Base-by-base conservation (phyloP, 1,140 invertebrate genomes). In the Drosophila grimshawi region DNA sequence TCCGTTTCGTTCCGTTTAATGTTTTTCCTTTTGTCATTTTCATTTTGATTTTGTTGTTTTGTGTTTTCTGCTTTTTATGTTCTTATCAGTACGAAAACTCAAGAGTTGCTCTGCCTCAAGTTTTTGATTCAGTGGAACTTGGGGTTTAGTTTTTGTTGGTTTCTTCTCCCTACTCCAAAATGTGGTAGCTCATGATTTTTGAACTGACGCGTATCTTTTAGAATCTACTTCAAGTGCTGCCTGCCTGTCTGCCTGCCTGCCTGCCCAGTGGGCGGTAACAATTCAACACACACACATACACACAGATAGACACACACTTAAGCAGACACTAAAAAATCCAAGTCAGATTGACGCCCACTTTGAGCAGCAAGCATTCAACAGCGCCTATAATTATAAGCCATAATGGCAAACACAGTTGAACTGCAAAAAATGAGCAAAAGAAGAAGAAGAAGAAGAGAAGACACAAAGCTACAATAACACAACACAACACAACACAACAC, bases 351-450 rank as follows among this genome's bases (percentile, higher is more conserved):
- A 74, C 71, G 71, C 71, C 71, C 65, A 74, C 71, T 74, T 74
- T 51, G 71, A 19, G 11, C 70, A 67, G 64, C 64, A 61, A 60
- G 64, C 64, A 61, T 73, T 60, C 52, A 19, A 19, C 82, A 86
- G 79, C 82, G 82, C 82, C 82, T 86, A 86, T 86, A 86, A 86
- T 86, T 86, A 86, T 86, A 70, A 86, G 66, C 62, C 81, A 86
- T 81, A 86, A 81, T 86, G 82, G 69, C 81, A 86, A 86, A 83
- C 76, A 71, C 76, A 71, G 80, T 80, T 68, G 67, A 82, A 68
- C 76, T 76, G 76, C 80, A 68, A 81, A 82, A 81, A 81, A 63
- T 55, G 37, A 51, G 48, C 39, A 10, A 1, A 19, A 74, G 41
- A 33, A 70, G 43, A 59, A 33, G 29, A 70, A 49, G 39, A 6